Base-by-base conservation (phyloP, 2,888 invertebrate species). In the Drosophila suboccidentalis region DNA sequence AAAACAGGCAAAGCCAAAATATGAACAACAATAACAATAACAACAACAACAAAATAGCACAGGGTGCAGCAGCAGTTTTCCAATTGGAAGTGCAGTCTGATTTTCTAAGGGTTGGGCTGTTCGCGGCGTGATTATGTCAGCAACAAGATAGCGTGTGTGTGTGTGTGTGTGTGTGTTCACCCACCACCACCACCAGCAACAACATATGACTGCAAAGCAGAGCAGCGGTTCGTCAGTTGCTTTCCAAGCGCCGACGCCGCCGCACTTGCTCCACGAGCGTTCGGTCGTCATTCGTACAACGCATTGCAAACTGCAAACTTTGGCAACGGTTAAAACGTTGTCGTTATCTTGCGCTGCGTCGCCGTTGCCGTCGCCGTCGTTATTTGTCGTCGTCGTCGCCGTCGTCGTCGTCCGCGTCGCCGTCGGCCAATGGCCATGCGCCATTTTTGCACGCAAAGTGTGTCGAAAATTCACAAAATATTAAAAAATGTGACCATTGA, bases 71-170 rank as follows among this genome's bases (percentile, higher is more conserved):
- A 76, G 65, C 54, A 65, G 55, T 62, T 83, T 84, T 84, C 87
- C 87, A 87, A 84, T 84, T 87, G 84, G 87, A 84, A 84, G 73
- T 84, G 82, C 82, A 82, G 64, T 78, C 63, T 55, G 82, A 79
- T 77, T 81, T 81, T 70, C 80, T 89, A 86, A 87, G 85, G 89
- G 90, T 89, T 89, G 89, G 86, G 88, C 86, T 78, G 79, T n/a
- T n/a, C n/a, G n/a, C n/a, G n/a, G n/a, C n/a, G n/a, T 89, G 89
- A 90, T 89, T 89, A 89, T 89, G 90, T 89, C 89, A 90, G 87
- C 74, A 64, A 50, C 67, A 41, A 44, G 26, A 26, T 34, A 53
- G 19, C 32, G 17, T 47, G 41, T 64, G 44, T 58, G 50, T 19
- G 50, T 67, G 50, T 58, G 22, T 66, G 51, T 39, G 34, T 32